These are phyloP conservation scores for Paradoxurus hermaphroditus DNA, from an alignment of 2,113 vertebrate genomes.

Conservation along the genomic window DNA sequence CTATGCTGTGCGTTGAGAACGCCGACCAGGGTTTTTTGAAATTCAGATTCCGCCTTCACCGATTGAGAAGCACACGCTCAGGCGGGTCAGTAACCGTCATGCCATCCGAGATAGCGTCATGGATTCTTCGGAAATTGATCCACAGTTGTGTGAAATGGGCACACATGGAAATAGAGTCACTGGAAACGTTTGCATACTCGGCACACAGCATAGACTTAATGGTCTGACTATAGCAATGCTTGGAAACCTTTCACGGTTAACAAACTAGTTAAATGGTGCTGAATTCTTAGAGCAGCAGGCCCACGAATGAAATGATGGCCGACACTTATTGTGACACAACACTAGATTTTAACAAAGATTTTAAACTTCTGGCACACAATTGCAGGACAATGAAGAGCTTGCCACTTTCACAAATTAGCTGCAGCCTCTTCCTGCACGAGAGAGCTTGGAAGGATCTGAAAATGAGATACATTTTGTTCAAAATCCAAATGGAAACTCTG, in stretches of 20 bases:
- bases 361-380: constrained; percentile 47
- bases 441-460: constrained; percentile 72
- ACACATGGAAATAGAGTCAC: constrained; percentile 63
- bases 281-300: constrained; percentile 66
- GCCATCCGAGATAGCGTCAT: constrained; percentile 59
- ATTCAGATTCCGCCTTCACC: constrained; percentile 50
- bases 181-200: constrained; percentile 52
- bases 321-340: constrained; percentile 57
- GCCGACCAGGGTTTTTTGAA: constrained; percentile 5
- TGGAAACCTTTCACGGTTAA: constrained; percentile 44
- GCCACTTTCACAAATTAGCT: constrained; percentile 68
- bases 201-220: constrained; percentile 64
- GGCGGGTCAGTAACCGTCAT: constrained; percentile 54
- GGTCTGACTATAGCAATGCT: constrained; percentile 52
- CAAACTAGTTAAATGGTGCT: constrained; percentile 58
- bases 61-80: constrained; percentile 9
- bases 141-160: constrained; percentile 61
- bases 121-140: constrained; percentile 61
- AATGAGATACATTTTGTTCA: constrained; percentile 67
- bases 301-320: constrained; percentile 44
- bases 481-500: constrained; percentile 71
- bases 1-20: constrained; percentile 60
- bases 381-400: constrained; percentile 65
- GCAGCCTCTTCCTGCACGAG: constrained; percentile 71
- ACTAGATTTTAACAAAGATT: constrained; percentile 68